Percentiles rank a stretch among this genome's conserved stretches.
Evolutionary conservation across 2,888 invertebrate genomes (phyloP).

Genomic region (Hyppa rectilinea): DNA sequence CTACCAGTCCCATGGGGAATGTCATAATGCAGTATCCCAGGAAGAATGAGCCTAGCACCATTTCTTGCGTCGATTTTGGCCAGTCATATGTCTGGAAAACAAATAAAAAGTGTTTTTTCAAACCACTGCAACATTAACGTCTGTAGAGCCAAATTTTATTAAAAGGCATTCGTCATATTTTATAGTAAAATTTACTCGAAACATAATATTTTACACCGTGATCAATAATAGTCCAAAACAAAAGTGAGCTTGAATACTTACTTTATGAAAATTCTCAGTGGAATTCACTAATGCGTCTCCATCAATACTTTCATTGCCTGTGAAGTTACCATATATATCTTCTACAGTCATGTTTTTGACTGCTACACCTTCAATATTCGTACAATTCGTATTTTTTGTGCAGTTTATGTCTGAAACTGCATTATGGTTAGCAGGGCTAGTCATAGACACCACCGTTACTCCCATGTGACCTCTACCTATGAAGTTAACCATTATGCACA

Average conservation of each 20-base stretch:
- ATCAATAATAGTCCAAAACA: neutral
- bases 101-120: too few relatives aligned
- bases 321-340: conserved; percentile 1
- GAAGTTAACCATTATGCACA: conserved; percentile 68
- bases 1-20: conserved; percentile 90
- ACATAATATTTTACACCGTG: neutral
- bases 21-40: conserved; percentile 88
- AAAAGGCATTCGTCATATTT: too few relatives aligned
- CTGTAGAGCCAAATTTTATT: neutral
- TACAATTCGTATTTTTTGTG: neutral
- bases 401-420: conserved; percentile 4
- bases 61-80: conserved; percentile 80
- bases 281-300: neutral
- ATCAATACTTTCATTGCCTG: conserved; percentile 5
- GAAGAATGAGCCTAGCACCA: conserved; percentile 87
- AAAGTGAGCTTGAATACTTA: conserved; percentile 23
- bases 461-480: conserved; percentile 76
- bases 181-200: too few relatives aligned
- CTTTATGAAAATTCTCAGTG: conserved; percentile 22
- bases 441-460: conserved; percentile 81
- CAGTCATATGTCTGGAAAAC: conserved; percentile 76
- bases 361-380: neutral
- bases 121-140: neutral
- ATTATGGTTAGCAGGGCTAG: conserved; percentile 54
- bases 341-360: neutral